Conservation (phyloP, 2,113 vertebrate species). For the Coracopsis vasa region DNA sequence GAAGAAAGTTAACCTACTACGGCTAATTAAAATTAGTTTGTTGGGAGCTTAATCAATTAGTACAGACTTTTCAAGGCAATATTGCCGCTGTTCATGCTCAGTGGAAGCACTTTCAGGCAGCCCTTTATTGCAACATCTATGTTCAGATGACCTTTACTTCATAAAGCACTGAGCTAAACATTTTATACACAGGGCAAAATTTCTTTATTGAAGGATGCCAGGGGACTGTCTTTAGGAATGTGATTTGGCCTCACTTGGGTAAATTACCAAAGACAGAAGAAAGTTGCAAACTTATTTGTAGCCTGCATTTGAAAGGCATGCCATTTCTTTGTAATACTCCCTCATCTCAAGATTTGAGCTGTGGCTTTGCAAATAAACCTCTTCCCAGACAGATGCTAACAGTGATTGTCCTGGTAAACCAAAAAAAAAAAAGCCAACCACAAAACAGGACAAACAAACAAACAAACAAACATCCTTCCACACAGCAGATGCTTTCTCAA, state of each 20-base stretch:
- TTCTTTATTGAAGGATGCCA: slow-evolving; percentile 58
- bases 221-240: slow-evolving; percentile 51
- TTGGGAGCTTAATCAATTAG: slow-evolving; percentile 57
- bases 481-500: slow-evolving; percentile 67
- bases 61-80: slow-evolving; percentile 53
- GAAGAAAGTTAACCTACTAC: slow-evolving; percentile 31
- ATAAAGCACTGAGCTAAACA: slow-evolving; percentile 49
- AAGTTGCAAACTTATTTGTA: slow-evolving; percentile 53
- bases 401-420: slow-evolving; percentile 22
- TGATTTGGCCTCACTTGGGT: slow-evolving; percentile 44
- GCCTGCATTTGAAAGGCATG: slow-evolving; percentile 43
- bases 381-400: slow-evolving; percentile 15
- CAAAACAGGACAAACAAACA: slow-evolving; percentile 22
- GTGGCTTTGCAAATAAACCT: slow-evolving; percentile 41
- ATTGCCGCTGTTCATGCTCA: slow-evolving; percentile 25
- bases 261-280: slow-evolving; percentile 58
- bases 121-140: slow-evolving; percentile 36
- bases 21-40: slow-evolving; percentile 57
- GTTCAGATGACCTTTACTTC: slow-evolving; percentile 61
- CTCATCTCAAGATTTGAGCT: neutral
- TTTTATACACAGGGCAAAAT: slow-evolving; percentile 49
- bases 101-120: slow-evolving; percentile 42
- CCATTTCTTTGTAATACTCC: slow-evolving; percentile 31
- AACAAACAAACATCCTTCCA: slow-evolving; percentile 42
- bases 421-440: neutral